Conservation (phyloP, 2,888 invertebrate genomes). For the Galerucella calmariensis region DNA sequence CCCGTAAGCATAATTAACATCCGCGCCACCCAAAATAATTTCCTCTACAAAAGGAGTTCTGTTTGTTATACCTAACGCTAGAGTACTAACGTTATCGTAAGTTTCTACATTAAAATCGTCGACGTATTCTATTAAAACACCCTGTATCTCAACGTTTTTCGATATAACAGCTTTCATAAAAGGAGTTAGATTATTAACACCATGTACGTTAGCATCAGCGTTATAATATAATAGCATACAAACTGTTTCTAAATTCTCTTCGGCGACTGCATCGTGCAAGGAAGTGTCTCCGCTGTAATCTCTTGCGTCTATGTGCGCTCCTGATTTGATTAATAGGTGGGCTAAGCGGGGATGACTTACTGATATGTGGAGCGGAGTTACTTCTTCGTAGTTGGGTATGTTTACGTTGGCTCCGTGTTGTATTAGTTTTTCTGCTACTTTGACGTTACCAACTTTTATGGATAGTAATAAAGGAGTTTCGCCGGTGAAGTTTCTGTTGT, state of each 20-base stretch:
- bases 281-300: slow-evolving; percentile 53
- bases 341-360: slow-evolving; percentile 46
- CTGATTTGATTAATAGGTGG: slow-evolving; percentile 48
- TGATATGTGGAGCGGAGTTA: slow-evolving; percentile 53
- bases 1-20: slow-evolving; percentile 50
- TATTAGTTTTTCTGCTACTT: slow-evolving; percentile 48
- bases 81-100: slow-evolving; percentile 46
- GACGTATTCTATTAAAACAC: slow-evolving; percentile 50
- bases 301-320: slow-evolving; percentile 52
- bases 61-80: slow-evolving; percentile 49
- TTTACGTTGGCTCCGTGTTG: slow-evolving; percentile 51
- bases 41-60: slow-evolving; percentile 49
- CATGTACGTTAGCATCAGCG: slow-evolving; percentile 50
- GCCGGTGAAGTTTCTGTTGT: slow-evolving; percentile 51
- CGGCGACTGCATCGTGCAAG: slow-evolving; percentile 51
- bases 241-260: slow-evolving; percentile 49
- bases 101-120: slow-evolving; percentile 51
- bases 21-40: slow-evolving; percentile 51
- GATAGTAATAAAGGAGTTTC: slow-evolving; percentile 52
- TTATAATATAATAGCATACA: slow-evolving; percentile 55
- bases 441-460: slow-evolving; percentile 40
- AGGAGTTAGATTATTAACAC: slow-evolving; percentile 50
- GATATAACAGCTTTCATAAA: slow-evolving; percentile 52
- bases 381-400: slow-evolving; percentile 46
- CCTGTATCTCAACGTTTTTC: slow-evolving; percentile 47